Evolutionary conservation across 2,797 vertebrate species (phyloP), one percentile per base, ranked within the genome.

Genomic region (Gallirallus australis): DNA sequence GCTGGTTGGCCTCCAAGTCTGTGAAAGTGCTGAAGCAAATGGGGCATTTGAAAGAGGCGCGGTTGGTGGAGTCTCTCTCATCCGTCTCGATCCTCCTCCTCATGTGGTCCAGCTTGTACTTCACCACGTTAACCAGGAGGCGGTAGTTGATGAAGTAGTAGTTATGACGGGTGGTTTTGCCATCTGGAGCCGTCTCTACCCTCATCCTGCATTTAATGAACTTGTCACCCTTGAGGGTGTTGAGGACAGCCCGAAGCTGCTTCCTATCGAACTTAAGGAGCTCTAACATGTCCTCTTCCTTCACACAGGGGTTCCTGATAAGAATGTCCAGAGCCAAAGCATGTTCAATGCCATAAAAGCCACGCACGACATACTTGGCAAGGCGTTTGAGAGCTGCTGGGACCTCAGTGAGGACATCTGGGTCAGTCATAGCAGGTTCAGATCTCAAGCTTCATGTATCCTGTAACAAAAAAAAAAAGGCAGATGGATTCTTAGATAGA

Each of bases 101-200:
- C 99, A 99, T 99, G 98, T 99, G 99, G 97, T 99, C 99, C 97
- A 99, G 95, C 96, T 99, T 99, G 95, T 99, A 99, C 95, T 99
- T 99, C 64, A 99, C 99, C 77, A 99, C 99, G 1, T 99, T 99
- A 75, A 99, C 99, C 76, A 99, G 98, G 42, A 99, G 98, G 71
- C 98, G 97, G 97, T 99, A 99, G 97, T 99, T 99, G 97, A 99
- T 99, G 97, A 99, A 99, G 90, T 99, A 99, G 96, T 99, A 99
- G 97, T 99, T 99, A 93, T 99, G 99, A 6, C 99, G 98, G 2
- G 99, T 99, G 18, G 99, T 99, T 97, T 99, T 99, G 88, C 99
- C 99, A 42, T 99, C 99, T 0, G 98, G 98, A 19, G 99, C 99
- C 0, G 99, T 99, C 97, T 99, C 99, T 66, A 99, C 99, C 48